Base-by-base conservation (phyloP, 2,888 invertebrate species). In the Parapristionchus giblindavisi region DNA sequence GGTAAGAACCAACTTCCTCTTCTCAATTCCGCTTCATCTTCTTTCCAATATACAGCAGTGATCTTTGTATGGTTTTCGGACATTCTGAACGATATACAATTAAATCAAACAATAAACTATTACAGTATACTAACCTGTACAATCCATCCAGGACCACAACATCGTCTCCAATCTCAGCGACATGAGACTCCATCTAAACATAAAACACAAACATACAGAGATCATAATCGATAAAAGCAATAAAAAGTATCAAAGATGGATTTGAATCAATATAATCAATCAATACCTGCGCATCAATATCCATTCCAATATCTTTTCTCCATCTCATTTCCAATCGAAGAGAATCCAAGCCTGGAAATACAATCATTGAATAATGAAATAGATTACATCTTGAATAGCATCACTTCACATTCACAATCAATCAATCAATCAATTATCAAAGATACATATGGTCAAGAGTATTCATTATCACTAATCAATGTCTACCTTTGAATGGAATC, bases 1-100 rank as follows among this genome's bases (percentile, higher is more conserved):
- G 71, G 71, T 14, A 71, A 91, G 87, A 92, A 92, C 92, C 92
- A 92, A 0, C 91, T 90, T 1, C 92, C 92, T 80, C 92, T 88
- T 84, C 91, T 90, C 72, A 92, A 91, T 65, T 90, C 89, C 83
- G 90, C 90, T 78, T 90, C 89, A 83, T 91, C 92, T 63, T 91
- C 92, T 91, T 86, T 86, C 87, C 87, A 87, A 61, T 87, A 87
- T 51, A 87, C 82, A 17, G 84, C 77, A 32, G 77, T 79, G 24
- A 85, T 79, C 60, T 77, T 75, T 32, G 76, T 51, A 54, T 77
- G 74, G 36, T 79, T 79, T 2, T 78, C 78, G 38, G 21, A 34
- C 73, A 73, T 73, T 48, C 73, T 73, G 34, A n/a, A 73, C 11
- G 6, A 3, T 21, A 3, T 36, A 36, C 34, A 40, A 36, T 8